phyloP scores from a whole-genome alignment of 2,113 vertebrate species.

The Thryonomys swinderianus region DNA sequence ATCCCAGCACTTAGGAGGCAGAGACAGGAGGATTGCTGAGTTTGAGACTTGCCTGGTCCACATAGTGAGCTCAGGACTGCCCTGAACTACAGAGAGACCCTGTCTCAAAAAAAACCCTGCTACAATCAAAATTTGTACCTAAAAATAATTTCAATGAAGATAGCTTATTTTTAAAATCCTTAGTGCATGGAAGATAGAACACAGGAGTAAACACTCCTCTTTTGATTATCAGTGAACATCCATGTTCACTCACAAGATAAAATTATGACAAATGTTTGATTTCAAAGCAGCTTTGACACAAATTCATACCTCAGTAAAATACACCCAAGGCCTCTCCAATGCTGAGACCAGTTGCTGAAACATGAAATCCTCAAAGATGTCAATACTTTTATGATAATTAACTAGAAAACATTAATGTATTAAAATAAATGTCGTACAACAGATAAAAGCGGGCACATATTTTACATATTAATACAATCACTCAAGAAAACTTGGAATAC shows the following conservation, averaged over 20 bases:
- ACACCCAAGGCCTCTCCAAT: neutral
- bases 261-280: neutral
- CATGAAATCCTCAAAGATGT: conserved; percentile 21
- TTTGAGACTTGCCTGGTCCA: too few species aligned
- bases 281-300: neutral
- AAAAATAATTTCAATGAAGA: too few species aligned
- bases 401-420: neutral
- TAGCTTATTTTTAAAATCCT: neutral
- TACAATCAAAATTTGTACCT: too few species aligned
- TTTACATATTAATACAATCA: neutral
- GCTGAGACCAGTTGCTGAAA: neutral
- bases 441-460: neutral
- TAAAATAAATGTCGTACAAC: neutral
- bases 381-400: conserved; percentile 44
- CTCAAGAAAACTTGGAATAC: neutral
- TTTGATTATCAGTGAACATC: neutral
- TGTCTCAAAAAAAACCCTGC: too few species aligned
- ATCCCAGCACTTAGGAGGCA: too few species aligned
- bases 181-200: neutral
- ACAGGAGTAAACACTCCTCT: neutral
- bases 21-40: too few species aligned
- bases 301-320: neutral
- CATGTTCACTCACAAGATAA: neutral
- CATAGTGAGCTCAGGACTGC: too few species aligned
- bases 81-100: too few species aligned